phyloP scores from a whole-genome alignment of 2,888 invertebrate species.

The Hirtodrosophila trivittata region DNA sequence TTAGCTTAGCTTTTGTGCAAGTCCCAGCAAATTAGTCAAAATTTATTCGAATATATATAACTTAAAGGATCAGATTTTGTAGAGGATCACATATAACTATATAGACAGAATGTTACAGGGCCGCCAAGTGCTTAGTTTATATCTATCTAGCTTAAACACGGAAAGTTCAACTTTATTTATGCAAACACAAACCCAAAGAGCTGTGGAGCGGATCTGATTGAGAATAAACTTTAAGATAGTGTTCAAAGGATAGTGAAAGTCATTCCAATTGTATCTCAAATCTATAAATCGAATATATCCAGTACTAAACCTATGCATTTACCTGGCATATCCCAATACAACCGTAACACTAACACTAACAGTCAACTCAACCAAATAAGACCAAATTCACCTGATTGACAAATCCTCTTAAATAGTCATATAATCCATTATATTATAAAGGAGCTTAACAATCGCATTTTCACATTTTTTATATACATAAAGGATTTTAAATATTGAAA shows the following conservation, averaged over 20 bases:
- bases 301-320: slow-evolving; percentile 24
- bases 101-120: neutral
- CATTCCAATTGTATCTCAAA: too few relatives aligned
- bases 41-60: slow-evolving; percentile 7
- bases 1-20: slow-evolving; percentile 13
- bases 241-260: neutral
- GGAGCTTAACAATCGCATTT: slow-evolving; percentile 49
- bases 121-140: too few relatives aligned
- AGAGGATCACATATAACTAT: neutral
- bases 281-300: too few relatives aligned
- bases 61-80: neutral
- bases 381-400: slow-evolving; percentile 5
- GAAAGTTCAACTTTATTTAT: too few relatives aligned
- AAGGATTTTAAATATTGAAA: too few relatives aligned
- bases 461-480: slow-evolving; percentile 19
- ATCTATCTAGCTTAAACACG: too few relatives aligned
- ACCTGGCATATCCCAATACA: slow-evolving; percentile 28
- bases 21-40: slow-evolving; percentile 22
- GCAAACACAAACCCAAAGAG: too few relatives aligned
- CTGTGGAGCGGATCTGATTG: too few relatives aligned
- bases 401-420: slow-evolving; percentile 12
- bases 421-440: slow-evolving; percentile 12
- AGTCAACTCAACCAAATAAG: neutral
- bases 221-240: too few relatives aligned
- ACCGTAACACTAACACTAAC: neutral